phyloP scores from a whole-genome alignment of 2,888 invertebrate genomes.

The Allacma fusca region DNA sequence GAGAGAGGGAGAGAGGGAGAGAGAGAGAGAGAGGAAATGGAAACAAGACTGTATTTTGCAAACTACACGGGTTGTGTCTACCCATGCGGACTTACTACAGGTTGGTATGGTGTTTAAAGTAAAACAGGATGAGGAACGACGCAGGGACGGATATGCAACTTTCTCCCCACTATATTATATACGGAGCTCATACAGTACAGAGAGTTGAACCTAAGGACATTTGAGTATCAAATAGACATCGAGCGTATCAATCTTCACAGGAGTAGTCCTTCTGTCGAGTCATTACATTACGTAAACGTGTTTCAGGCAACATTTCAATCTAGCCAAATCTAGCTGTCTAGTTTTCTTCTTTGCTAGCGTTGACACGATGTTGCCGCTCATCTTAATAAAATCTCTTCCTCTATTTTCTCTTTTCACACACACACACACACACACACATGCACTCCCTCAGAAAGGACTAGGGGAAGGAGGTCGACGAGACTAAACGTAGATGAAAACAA shows the following conservation, averaged over 20 bases:
- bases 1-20: too few species aligned
- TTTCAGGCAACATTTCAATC: constrained; percentile 25
- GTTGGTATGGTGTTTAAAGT: not conserved
- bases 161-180: not conserved
- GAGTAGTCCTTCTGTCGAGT: constrained; percentile 19
- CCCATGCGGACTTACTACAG: not conserved
- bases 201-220: not conserved
- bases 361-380: constrained; percentile 19
- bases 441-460: not conserved
- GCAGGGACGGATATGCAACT: not conserved
- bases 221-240: not conserved
- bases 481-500: constrained; percentile 2
- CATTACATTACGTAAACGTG: constrained; percentile 16
- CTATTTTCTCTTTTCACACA: not conserved
- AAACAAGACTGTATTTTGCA: constrained; percentile 2
- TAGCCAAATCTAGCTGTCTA: constrained; percentile 7
- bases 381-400: constrained; percentile 28
- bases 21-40: too few species aligned
- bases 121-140: not conserved
- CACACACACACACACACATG: not conserved
- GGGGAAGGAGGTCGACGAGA: not conserved
- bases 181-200: too few species aligned
- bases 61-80: not conserved
- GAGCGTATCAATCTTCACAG: not conserved
- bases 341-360: constrained; percentile 10